Percentiles rank a stretch among this genome's conserved stretches.
Evolutionary conservation across 2,888 invertebrate genomes (phyloP).

Genomic region (Pammene aurita): DNA sequence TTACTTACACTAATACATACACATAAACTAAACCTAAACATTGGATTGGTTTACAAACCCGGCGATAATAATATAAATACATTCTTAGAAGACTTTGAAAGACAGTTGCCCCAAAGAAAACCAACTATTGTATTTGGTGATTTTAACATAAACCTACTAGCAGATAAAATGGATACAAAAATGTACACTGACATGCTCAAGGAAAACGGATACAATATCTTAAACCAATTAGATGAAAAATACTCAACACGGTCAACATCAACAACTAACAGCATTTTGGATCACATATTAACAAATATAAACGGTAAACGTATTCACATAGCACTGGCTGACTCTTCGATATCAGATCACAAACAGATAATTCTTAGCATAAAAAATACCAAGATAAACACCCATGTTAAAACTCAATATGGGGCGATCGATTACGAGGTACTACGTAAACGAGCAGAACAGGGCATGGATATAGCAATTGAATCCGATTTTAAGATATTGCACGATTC

Average conservation of each 20-base stretch:
- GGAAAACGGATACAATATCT: not conserved
- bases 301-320: too few species aligned
- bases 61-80: not conserved
- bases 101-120: not conserved
- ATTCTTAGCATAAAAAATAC: too few species aligned
- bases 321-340: too few species aligned
- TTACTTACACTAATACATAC: not conserved
- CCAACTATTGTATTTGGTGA: slow-evolving; percentile 1
- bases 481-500: too few species aligned
- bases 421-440: too few species aligned
- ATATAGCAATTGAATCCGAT: too few species aligned
- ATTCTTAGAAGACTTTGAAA: not conserved
- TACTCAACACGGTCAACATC: not conserved
- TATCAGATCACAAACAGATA: too few species aligned
- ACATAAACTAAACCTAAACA: not conserved
- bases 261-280: not conserved
- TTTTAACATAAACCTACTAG: slow-evolving; percentile 7
- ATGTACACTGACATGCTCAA: not conserved
- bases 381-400: too few species aligned
- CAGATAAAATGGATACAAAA: not conserved
- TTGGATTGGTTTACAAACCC: slow-evolving; percentile 5
- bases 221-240: not conserved
- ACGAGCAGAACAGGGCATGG: too few species aligned
- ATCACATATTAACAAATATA: not conserved
- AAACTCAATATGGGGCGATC: too few species aligned